Evolutionary conservation across 2,888 invertebrate genomes (phyloP).

Genomic region (Morpho deidamia): DNA sequence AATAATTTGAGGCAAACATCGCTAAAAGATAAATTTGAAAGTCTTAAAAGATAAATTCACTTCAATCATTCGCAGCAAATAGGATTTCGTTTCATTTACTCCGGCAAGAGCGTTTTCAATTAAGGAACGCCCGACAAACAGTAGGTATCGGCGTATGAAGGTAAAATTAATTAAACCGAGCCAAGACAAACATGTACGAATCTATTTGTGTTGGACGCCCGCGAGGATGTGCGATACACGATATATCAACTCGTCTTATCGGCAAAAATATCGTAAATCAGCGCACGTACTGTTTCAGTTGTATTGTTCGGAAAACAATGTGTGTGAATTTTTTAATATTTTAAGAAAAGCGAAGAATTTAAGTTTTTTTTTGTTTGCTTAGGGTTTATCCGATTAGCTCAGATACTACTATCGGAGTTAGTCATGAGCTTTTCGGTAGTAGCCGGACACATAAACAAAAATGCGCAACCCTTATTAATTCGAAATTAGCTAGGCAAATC

Average conservation of each 20-base stretch:
- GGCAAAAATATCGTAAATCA: slow-evolving; percentile 21
- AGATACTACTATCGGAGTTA: too few relatives aligned
- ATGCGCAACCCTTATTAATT: too few relatives aligned
- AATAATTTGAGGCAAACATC: slow-evolving; percentile 49
- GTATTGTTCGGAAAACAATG: background rate
- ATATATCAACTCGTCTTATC: slow-evolving; percentile 21
- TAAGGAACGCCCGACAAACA: slow-evolving; percentile 73
- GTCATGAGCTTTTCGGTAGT: too few relatives aligned
- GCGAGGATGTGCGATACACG: slow-evolving; percentile 38
- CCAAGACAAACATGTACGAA: slow-evolving; percentile 74
- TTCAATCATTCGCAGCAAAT: slow-evolving; percentile 75
- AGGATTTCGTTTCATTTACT: slow-evolving; percentile 75
- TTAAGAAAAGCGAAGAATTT: background rate
- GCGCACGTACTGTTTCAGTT: background rate
- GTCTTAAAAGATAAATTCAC: slow-evolving; percentile 74
- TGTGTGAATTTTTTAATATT: background rate
- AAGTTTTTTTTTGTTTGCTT: too few relatives aligned
- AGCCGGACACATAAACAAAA: too few relatives aligned
- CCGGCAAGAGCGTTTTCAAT: slow-evolving; percentile 75
- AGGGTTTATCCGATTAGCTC: too few relatives aligned
- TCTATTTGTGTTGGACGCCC: slow-evolving; percentile 67
- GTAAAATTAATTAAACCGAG: slow-evolving; percentile 76
- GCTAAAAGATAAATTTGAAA: slow-evolving; percentile 68
- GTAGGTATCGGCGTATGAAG: slow-evolving; percentile 74
- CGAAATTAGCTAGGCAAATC: too few relatives aligned